Base-by-base conservation (phyloP, 2,888 invertebrate genomes). In the Caenorhabditis plicata region DNA sequence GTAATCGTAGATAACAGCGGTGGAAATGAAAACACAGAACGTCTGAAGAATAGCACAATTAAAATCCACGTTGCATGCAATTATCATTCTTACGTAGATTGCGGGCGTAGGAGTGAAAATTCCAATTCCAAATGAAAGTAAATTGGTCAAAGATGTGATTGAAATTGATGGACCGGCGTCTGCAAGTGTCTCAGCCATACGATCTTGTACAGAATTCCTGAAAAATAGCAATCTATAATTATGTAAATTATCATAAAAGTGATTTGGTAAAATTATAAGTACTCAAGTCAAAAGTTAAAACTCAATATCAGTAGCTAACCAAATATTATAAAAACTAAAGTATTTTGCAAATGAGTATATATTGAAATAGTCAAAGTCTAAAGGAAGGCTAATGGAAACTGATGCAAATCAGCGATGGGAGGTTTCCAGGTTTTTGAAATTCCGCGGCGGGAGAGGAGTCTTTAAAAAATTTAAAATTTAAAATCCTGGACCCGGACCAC, bases 151-250 rank as follows among this genome's bases (percentile, higher is more conserved):
- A 15, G 79, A 80, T 39, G 78, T 78, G 55, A 80, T 80, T 4
- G 80, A 77, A 52, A 80, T 79, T 4, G 78, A 78, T 5, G 80
- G 77, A 8, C 80, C 80, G 2, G 78, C 80, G 39, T 75, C 77
- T 35, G 75, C 77, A 8, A 80, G 56, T 29, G 73, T 73, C 29
- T 70, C 71, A 2, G 75, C 78, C 55, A 74, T 58, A 5, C 80
- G 65, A 17, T 74, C 69, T 4, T 51, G 38, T 2, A 63, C 57
- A 1, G 66, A 51, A 15, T 64, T 42, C 52, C 68, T 68, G 42
- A 20, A 64, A 64, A 17, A 9, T 25, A 11, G 5, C 9, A 41
- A 17, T 44, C 26, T 42, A 44, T 20, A 41, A 29, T 22, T 20
- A 7, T 33, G 11, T 29, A n/a, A n/a, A n/a, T n/a, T n/a, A n/a